Conservation (phyloP, 2,113 vertebrate species). For the human (Homo sapiens) region GRCh38 chr14:81364001-81364500, state of each 20-base stretch:
- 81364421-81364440: background rate
- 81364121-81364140: background rate
- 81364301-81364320: background rate
- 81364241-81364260: slow-evolving; percentile 38
- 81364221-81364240: slow-evolving; percentile 29
- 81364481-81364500: background rate
- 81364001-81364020: background rate
- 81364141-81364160: slow-evolving; percentile 2
- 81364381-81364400: background rate
- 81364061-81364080: background rate
- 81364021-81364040: background rate
- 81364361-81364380: background rate
- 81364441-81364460: background rate
- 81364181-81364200: background rate
- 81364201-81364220: background rate
- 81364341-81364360: background rate
- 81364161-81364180: background rate
- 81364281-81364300: slow-evolving; percentile 22
- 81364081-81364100: too few relatives aligned
- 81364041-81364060: background rate
- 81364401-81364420: background rate
- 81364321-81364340: background rate
- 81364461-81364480: background rate
- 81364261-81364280: background rate
- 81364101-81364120: too few relatives aligned